phyloP scores from a whole-genome alignment of 2,113 vertebrate genomes.

The Hippocampus comes region DNA sequence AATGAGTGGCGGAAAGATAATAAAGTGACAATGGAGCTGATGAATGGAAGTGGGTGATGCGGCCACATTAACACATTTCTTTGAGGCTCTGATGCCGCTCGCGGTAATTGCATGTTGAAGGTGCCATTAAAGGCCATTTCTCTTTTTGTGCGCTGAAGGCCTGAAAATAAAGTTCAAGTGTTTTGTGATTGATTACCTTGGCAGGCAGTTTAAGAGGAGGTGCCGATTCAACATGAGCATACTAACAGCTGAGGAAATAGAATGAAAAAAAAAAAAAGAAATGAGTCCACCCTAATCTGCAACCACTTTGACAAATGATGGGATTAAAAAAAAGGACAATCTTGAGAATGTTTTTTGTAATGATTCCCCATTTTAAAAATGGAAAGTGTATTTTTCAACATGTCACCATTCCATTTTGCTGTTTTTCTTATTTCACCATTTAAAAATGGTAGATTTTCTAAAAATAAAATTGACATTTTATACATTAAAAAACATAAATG shows the following conservation, averaged over 20 bases:
- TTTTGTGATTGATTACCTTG: neutral
- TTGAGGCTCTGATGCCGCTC: neutral
- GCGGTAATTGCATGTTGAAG: neutral
- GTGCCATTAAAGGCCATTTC: neutral
- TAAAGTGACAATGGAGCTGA: neutral
- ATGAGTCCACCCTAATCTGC: too few species aligned
- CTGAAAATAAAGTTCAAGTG: neutral
- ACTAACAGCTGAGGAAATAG: neutral
- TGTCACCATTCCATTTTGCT: too few species aligned
- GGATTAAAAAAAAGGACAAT: too few species aligned
- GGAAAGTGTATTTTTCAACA: too few species aligned
- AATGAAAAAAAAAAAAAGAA: too few species aligned
- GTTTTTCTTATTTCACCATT: too few species aligned
- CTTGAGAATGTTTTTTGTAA: too few species aligned
- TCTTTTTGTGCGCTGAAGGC: neutral
- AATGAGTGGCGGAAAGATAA: neutral
- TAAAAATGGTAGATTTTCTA: too few species aligned
- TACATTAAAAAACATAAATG: too few species aligned
- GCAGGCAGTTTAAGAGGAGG: neutral
- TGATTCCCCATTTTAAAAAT: too few species aligned
- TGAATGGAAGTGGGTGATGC: neutral
- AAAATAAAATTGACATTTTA: too few species aligned
- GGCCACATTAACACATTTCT: neutral
- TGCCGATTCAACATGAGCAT: neutral
- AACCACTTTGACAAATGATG: too few species aligned